These are phyloP conservation scores for Ophion slaviceki DNA, from an alignment of 2,888 invertebrate species.

Conservation along the genomic window DNA sequence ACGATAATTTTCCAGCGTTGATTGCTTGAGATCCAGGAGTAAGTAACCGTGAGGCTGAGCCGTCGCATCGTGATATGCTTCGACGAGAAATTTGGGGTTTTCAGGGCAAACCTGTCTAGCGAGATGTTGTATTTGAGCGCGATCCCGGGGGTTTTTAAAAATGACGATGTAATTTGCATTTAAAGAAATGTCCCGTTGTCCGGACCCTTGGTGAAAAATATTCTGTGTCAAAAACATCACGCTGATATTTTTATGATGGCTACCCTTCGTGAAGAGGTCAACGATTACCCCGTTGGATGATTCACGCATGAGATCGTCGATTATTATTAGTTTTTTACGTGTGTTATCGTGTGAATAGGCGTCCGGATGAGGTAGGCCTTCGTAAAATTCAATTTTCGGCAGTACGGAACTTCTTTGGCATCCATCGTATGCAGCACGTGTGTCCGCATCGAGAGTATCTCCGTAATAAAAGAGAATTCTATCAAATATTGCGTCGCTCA, in stretches of 20 bases:
- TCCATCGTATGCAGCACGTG: too few species aligned
- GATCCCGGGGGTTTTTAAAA: slow-evolving; percentile 62
- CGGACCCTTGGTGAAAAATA: slow-evolving; percentile 43
- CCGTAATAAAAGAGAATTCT: slow-evolving; percentile 60
- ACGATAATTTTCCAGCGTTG: slow-evolving; percentile 31
- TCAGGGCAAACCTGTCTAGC: slow-evolving; percentile 61
- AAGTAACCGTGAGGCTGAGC: slow-evolving; percentile 49
- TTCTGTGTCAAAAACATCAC: slow-evolving; percentile 43
- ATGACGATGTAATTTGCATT: slow-evolving; percentile 61
- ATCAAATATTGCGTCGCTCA: slow-evolving; percentile 48
- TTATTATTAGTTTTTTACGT: slow-evolving; percentile 18
- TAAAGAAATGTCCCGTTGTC: slow-evolving; percentile 58
- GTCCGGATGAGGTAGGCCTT: slow-evolving; percentile 22
- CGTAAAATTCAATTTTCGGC: slow-evolving; percentile 49
- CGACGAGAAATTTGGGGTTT: slow-evolving; percentile 60
- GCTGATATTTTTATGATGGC: slow-evolving; percentile 63
- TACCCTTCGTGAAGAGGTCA: slow-evolving; percentile 12
- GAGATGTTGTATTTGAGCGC: slow-evolving; percentile 59
- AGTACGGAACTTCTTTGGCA: too few species aligned
- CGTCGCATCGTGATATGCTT: slow-evolving; percentile 64
- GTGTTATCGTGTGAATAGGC: slow-evolving; percentile 31
- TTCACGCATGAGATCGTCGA: slow-evolving; percentile 39
- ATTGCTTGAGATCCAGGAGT: slow-evolving; percentile 35
- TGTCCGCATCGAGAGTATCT: not conserved
- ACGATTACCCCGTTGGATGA: slow-evolving; percentile 2